Evolutionary conservation across 2,797 vertebrate species (phyloP).

Genomic region (Anguilla obscura): DNA sequence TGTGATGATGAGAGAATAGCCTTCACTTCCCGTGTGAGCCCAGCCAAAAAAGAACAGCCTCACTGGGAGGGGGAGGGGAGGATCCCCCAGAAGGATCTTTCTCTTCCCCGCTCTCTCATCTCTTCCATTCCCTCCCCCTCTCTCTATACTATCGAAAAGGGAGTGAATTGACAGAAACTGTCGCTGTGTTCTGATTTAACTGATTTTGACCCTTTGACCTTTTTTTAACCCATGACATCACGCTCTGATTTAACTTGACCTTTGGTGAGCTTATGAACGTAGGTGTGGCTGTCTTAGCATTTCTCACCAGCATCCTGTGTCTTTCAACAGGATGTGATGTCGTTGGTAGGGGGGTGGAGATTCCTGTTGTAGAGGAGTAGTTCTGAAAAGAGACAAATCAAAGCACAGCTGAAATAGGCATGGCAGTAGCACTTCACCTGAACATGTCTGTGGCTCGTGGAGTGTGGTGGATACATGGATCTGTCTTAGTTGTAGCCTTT

Average conservation of each 20-base stretch:
- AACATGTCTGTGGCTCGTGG: too few species aligned
- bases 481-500: too few species aligned
- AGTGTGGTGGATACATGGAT: too few species aligned
- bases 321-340: neutral
- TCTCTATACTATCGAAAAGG: constrained; percentile 2
- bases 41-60: constrained; percentile 67
- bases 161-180: neutral
- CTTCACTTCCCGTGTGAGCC: constrained; percentile 68
- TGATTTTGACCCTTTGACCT: neutral
- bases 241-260: neutral
- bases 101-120: neutral
- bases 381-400: neutral
- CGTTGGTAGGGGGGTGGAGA: neutral
- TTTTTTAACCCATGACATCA: neutral
- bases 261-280: neutral
- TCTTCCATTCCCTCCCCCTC: neutral
- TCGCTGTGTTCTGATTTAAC: neutral
- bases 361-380: neutral
- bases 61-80: constrained; percentile 56
- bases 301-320: neutral
- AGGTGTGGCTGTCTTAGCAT: neutral
- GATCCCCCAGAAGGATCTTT: constrained; percentile 57
- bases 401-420: neutral
- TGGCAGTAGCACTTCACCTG: neutral
- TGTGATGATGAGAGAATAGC: constrained; percentile 34